Percentiles rank a stretch among this genome's conserved stretches.
These are phyloP conservation scores for Nycticorax nycticorax DNA, from an alignment of 2,113 vertebrate species.

Conservation along the genomic window DNA sequence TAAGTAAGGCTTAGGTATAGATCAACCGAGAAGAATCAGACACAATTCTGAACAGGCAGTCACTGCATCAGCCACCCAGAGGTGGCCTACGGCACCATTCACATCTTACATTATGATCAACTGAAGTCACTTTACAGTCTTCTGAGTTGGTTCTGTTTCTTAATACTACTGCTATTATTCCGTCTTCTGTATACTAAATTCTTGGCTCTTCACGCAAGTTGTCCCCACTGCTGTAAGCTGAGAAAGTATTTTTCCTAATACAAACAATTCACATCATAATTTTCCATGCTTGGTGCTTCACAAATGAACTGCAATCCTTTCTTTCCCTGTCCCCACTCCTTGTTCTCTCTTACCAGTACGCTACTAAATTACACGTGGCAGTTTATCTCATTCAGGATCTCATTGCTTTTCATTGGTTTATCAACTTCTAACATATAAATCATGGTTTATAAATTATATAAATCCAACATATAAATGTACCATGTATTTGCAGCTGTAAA, in stretches of 20 bases:
- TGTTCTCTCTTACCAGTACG: not conserved
- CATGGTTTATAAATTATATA: not conserved
- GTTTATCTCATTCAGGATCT: not conserved
- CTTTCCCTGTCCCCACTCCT: not conserved
- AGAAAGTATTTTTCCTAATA: not conserved
- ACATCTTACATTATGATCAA: not conserved
- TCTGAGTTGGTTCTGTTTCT: not conserved
- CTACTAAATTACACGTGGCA: not conserved
- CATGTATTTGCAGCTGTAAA: not conserved
- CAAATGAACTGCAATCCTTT: not conserved
- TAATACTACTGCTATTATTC: not conserved
- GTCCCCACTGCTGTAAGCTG: not conserved
- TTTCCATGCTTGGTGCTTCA: not conserved
- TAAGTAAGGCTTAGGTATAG: not conserved
- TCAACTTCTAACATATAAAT: not conserved
- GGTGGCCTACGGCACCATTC: not conserved
- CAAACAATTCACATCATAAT: not conserved
- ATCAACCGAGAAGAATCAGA: not conserved
- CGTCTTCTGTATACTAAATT: not conserved
- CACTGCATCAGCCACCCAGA: not conserved
- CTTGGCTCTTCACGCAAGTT: not conserved
- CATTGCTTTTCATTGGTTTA: not conserved
- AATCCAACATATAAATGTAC: not conserved
- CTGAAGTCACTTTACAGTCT: not conserved
- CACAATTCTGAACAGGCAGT: not conserved